Evolutionary conservation across 2,888 invertebrate genomes (phyloP).

Genomic region (Eristalis intricaria): DNA sequence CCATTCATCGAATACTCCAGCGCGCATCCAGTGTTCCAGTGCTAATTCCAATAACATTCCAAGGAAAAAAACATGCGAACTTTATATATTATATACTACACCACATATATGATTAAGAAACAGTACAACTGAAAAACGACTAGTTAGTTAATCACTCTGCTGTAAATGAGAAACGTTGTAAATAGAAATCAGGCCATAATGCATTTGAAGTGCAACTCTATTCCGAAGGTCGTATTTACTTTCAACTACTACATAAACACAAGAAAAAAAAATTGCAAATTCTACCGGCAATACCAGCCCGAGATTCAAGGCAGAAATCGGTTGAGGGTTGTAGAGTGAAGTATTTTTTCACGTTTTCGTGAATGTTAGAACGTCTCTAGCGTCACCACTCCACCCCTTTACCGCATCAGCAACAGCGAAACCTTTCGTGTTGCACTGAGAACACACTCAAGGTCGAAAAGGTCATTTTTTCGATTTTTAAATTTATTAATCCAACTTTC

Average conservation of each 20-base stretch:
- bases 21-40: constrained; percentile 2
- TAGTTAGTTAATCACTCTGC: constrained; percentile 26
- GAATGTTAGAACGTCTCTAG: constrained; percentile 21
- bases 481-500: constrained; percentile 18
- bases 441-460: constrained; percentile 52
- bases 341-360: constrained; percentile 1
- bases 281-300: constrained; percentile 1
- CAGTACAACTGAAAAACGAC: constrained; percentile 7
- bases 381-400: not conserved
- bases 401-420: not conserved
- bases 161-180: constrained; percentile 34
- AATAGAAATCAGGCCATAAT: constrained; percentile 64
- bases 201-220: constrained; percentile 34
- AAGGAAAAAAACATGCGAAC: constrained; percentile 15
- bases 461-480: constrained; percentile 37
- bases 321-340: not conserved
- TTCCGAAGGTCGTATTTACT: constrained; percentile 36
- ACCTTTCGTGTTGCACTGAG: constrained; percentile 43
- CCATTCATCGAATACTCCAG: not conserved
- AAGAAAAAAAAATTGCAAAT: constrained; percentile 4
- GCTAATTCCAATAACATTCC: constrained; percentile 28
- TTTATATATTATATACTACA: not conserved
- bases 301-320: not conserved
- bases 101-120: not conserved
- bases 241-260: constrained; percentile 10